A percentile compares a stretch with the other conserved stretches of the same genome.
These are phyloP conservation scores for Paraescarpia echinospica DNA, from an alignment of 1,140 invertebrate genomes.

Conservation along the genomic window DNA sequence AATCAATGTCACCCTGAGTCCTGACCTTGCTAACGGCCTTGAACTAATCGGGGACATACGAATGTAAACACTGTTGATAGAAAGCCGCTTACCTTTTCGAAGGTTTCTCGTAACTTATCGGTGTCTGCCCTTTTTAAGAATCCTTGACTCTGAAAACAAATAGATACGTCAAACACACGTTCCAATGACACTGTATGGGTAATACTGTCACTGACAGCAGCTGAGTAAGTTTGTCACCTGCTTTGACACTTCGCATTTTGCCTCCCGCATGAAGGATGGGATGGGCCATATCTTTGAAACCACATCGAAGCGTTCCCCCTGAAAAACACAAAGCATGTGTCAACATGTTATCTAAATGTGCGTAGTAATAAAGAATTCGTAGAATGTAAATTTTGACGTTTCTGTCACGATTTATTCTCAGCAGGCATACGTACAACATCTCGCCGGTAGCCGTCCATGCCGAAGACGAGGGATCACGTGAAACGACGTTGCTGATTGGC, in stretches of 20 bases:
- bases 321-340: slow-evolving; percentile 28
- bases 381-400: background rate
- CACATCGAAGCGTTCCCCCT: slow-evolving; percentile 39
- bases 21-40: background rate
- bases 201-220: background rate
- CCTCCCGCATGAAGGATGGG: slow-evolving; percentile 30
- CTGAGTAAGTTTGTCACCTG: slow-evolving; percentile 19
- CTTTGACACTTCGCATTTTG: slow-evolving; percentile 40
- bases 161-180: background rate
- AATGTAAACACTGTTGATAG: slow-evolving; percentile 14
- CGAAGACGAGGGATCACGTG: slow-evolving; percentile 13
- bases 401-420: slow-evolving; percentile 12
- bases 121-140: slow-evolving; percentile 71
- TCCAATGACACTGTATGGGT: slow-evolving; percentile 12
- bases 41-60: slow-evolving; percentile 9
- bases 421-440: background rate
- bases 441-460: slow-evolving; percentile 6
- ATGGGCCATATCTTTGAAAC: slow-evolving; percentile 50
- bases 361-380: background rate
- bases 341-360: background rate
- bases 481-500: slow-evolving; percentile 15
- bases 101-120: slow-evolving; percentile 81
- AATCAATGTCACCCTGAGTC: background rate
- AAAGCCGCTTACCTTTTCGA: slow-evolving; percentile 63
- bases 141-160: background rate